A percentile compares a stretch with the other conserved stretches of the same genome.
Evolutionary conservation across 2,888 invertebrate species (phyloP).

Genomic region (Leptothorax acervorum): DNA sequence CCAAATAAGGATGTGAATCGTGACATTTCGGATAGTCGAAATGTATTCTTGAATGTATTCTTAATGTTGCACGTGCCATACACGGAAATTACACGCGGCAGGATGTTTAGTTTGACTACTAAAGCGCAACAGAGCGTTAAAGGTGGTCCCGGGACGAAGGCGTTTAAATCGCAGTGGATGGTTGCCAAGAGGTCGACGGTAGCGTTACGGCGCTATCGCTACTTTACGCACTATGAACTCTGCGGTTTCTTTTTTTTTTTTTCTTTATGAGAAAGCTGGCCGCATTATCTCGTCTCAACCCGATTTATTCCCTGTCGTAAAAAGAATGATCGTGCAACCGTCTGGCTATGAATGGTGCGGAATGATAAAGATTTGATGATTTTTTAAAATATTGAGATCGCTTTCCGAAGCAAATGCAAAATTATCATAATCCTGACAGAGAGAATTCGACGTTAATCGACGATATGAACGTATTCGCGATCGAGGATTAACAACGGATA

Average conservation of each 20-base stretch:
- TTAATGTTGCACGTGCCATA: not conserved
- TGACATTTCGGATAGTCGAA: not conserved
- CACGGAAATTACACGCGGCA: not conserved
- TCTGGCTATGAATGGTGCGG: not conserved
- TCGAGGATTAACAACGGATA: constrained; percentile 10
- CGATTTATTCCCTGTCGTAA: not conserved
- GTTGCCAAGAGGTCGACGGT: constrained; percentile 35
- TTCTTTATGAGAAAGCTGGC: not conserved
- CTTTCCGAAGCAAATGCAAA: not conserved
- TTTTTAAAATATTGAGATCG: not conserved
- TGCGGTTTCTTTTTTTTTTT: not conserved
- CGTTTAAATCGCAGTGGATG: constrained; percentile 39
- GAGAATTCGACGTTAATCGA: not conserved
- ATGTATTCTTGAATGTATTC: not conserved
- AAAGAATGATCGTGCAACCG: not conserved
- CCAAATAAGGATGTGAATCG: not conserved
- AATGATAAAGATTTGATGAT: not conserved
- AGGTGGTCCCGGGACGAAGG: constrained; percentile 14
- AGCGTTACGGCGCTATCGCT: constrained; percentile 19
- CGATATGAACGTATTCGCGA: not conserved
- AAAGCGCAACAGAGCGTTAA: constrained; percentile 46
- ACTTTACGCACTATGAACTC: constrained; percentile 22
- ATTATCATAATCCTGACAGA: not conserved
- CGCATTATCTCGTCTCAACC: not conserved
- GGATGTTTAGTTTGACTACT: constrained; percentile 20